A percentile compares a stretch with the other conserved stretches of the same genome.
phyloP scores from a whole-genome alignment of 1,140 invertebrate genomes.

The Aradophagus sp. region DNA sequence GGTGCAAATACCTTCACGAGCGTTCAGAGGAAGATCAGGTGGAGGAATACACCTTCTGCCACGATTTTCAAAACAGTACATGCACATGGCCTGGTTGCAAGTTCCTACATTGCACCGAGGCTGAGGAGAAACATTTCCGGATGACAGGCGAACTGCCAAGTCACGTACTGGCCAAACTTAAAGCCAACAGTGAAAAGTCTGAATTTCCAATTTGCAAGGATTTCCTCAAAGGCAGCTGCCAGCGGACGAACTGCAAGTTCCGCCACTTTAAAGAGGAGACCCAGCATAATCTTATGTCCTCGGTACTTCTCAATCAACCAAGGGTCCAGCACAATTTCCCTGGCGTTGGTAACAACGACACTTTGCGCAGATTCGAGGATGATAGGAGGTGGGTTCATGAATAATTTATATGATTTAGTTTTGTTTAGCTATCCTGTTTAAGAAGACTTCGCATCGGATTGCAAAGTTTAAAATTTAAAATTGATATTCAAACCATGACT shows the following conservation, averaged over 20 bases:
- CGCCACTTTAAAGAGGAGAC: conserved; percentile 66
- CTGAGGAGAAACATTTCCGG: conserved; percentile 85
- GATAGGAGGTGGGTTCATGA: conserved; percentile 62
- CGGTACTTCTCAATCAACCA: conserved; percentile 74
- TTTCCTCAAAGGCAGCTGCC: conserved; percentile 84
- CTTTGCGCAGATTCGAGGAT: conserved; percentile 66
- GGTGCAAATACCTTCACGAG: conserved; percentile 85
- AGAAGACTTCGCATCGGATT: no score
- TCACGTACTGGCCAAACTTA: conserved; percentile 75
- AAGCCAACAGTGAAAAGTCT: conserved; percentile 68
- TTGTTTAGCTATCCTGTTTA: no score
- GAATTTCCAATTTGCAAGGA: conserved; percentile 84
- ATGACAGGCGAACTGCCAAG: conserved; percentile 80
- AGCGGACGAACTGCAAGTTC: conserved; percentile 73
- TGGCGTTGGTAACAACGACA: conserved; percentile 63
- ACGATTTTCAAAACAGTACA: conserved; percentile 87
- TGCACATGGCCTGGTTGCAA: conserved; percentile 80
- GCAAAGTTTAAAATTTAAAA: no score
- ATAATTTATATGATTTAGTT: conserved; percentile 4
- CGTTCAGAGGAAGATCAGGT: conserved; percentile 71
- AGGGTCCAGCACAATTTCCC: conserved; percentile 74
- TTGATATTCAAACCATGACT: no score
- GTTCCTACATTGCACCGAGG: conserved; percentile 86
- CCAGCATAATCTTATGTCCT: conserved; percentile 64
- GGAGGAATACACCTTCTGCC: conserved; percentile 82